Evolutionary conservation across 2,888 invertebrate genomes (phyloP), one percentile per base, ranked within the genome.

Genomic region (Scaptodrosophila latifasciaeformis): DNA sequence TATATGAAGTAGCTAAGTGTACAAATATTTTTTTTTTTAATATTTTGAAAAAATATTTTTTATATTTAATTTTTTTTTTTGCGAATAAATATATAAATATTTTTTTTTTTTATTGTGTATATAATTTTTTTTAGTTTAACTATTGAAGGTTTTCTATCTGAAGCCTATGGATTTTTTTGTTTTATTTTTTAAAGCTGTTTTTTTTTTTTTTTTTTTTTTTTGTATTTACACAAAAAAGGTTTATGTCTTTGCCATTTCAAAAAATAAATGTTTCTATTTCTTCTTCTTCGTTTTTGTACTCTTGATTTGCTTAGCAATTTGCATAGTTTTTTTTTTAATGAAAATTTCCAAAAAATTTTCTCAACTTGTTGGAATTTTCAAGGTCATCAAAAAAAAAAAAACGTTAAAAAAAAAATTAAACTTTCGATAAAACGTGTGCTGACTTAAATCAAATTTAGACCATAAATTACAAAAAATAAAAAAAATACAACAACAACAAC

Each of bases 221-320:
- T 31, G 31, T 31, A n/a, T n/a, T n/a, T n/a, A n/a, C 49, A 58
- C 18, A 24, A 44, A 51, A 37, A 58, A 27, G 29, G 27, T 21
- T 24, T 21, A 13, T 30, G 30, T 12, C 2, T 31, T 34, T 31
- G 27, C 15, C 2, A 12, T 13, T n/a, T 13, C 10, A 19, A 46
- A 46, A 45, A 46, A 34, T n/a, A n/a, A n/a, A n/a, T 19, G 31
- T 24, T 24, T 5, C 31, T 31, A 31, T 34, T 27, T 1, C 10
- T 27, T 45, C 50, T 52, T 57, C 56, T 47, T 48, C 49, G 58
- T 59, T 62, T 70, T 76, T 76, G 72, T 71, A 76, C 72, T 76
- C 51, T 57, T 56, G 35, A 56, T 63, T 71, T 65, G 62, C 65
- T 52, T 58, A 50, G 29, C 52, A 46, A n/a, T 54, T 39, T 27